Conservation (phyloP, 2,888 invertebrate species). For the Lathronympha strigana region DNA sequence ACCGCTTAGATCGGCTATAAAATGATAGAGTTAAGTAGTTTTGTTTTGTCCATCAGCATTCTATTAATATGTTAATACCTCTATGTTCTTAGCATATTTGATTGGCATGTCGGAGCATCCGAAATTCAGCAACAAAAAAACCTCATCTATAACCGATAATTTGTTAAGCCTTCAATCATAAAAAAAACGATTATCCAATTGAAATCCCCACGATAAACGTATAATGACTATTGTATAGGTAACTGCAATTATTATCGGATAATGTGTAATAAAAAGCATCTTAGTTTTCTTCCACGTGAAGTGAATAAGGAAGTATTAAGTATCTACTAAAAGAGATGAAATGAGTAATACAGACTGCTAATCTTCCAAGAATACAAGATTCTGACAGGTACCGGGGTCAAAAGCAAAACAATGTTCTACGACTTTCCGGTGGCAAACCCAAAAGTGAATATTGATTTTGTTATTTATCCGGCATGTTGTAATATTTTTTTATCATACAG, state of each 20-base stretch:
- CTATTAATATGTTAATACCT: too few relatives aligned
- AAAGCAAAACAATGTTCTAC: too few relatives aligned
- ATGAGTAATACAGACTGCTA: not conserved
- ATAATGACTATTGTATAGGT: slow-evolving; percentile 5
- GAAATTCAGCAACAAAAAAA: slow-evolving; percentile 13
- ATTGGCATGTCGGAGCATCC: not conserved
- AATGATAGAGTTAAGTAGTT: too few relatives aligned
- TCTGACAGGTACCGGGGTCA: too few relatives aligned
- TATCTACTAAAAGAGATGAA: not conserved
- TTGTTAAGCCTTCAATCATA: not conserved
- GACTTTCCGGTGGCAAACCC: too few relatives aligned
- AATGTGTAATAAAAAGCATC: not conserved
- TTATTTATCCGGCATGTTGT: too few relatives aligned
- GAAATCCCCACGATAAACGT: slow-evolving; percentile 4
- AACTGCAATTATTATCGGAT: slow-evolving; percentile 1
- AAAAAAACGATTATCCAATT: slow-evolving; percentile 2
- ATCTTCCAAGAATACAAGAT: too few relatives aligned
- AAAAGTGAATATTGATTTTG: too few relatives aligned
- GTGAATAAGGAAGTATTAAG: slow-evolving; percentile 21
- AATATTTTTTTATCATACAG: too few relatives aligned
- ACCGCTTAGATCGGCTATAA: too few relatives aligned
- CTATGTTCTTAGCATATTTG: not conserved
- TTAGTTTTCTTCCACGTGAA: slow-evolving; percentile 3
- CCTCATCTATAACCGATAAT: not conserved
- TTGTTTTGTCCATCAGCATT: too few relatives aligned